Evolutionary conservation across 2,797 vertebrate genomes (phyloP), one percentile per base, ranked within the genome.

Genomic region (Jordanella pulchra): DNA sequence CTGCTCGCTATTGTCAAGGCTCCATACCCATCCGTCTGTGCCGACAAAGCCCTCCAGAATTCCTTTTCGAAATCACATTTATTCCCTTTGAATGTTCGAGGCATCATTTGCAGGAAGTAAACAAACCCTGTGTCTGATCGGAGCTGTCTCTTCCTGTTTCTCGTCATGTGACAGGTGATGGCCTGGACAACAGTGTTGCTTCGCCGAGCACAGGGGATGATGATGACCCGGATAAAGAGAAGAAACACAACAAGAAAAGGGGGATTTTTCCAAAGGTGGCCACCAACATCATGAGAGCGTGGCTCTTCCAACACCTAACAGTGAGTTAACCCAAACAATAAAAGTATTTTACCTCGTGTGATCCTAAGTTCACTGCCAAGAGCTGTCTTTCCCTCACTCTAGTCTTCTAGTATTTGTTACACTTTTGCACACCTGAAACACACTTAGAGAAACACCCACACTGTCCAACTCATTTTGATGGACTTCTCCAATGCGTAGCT

Each of bases 211-310:
- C 98, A 78, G 98, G 98, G 88, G 98, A 99, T 73, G 98, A 99
- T 77, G 98, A 99, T 91, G 98, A 99, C 95, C 97, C 97, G 86
- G 98, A 99, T 95, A 99, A 99, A 92, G 98, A 99, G 89, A 99
- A 99, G 97, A 99, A 99, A 87, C 96, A 97, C 93, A 98, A 99
- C 96, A 99, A 99, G 96, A 99, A 99, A 93, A 96, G 98, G 85
- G 98, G 98, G 86, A 99, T 99, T 95, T 99, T 99, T 92, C 98
- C 97, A 83, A 99, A 99, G 96, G 98, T 99, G 95, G 97, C 97
- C 92, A 99, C 97, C 94, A 99, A 99, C 95, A 99, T 99, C 94
- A 99, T 99, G 97, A 96, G 97, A 93, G 98, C 98, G 84, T 99
- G 98, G 98, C 97, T 99, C 92, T 99, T 99, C 95, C 98, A 99